Conservation (phyloP, 1,140 invertebrate genomes). For the Plodia interpunctella region DNA sequence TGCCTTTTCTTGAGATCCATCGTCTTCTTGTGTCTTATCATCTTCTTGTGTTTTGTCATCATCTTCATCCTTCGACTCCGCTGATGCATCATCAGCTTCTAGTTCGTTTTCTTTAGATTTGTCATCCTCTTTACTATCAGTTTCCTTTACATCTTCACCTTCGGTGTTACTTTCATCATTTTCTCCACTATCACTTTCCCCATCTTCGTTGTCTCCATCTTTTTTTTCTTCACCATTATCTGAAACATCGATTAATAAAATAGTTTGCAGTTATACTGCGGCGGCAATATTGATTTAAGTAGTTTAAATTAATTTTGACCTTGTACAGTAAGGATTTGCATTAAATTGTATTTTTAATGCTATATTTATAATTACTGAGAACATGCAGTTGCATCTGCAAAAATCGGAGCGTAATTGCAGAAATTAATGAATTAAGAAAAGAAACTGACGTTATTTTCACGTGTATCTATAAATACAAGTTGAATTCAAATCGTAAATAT, state of each 20-base stretch:
- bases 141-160: conserved; percentile 37
- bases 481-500: too few species aligned
- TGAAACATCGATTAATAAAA: conserved; percentile 19
- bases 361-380: too few species aligned
- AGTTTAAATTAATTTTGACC: too few species aligned
- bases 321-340: too few species aligned
- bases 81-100: conserved; percentile 31
- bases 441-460: too few species aligned
- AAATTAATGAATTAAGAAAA: too few species aligned
- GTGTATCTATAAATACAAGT: too few species aligned
- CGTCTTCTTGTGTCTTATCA: conserved; percentile 54
- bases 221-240: conserved; percentile 52
- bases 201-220: conserved; percentile 36
- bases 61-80: conserved; percentile 32
- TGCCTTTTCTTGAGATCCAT: conserved; percentile 69
- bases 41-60: conserved; percentile 49
- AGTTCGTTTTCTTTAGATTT: conserved; percentile 31
- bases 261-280: not conserved
- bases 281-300: too few species aligned
- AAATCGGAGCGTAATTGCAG: too few species aligned
- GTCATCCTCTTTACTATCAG: conserved; percentile 39
- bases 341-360: too few species aligned
- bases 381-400: too few species aligned
- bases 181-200: conserved; percentile 39
- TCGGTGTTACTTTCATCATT: conserved; percentile 28